Evolutionary conservation across 2,797 vertebrate genomes (phyloP), one percentile per base, ranked within the genome.

Genomic region (Rhincodon typus): DNA sequence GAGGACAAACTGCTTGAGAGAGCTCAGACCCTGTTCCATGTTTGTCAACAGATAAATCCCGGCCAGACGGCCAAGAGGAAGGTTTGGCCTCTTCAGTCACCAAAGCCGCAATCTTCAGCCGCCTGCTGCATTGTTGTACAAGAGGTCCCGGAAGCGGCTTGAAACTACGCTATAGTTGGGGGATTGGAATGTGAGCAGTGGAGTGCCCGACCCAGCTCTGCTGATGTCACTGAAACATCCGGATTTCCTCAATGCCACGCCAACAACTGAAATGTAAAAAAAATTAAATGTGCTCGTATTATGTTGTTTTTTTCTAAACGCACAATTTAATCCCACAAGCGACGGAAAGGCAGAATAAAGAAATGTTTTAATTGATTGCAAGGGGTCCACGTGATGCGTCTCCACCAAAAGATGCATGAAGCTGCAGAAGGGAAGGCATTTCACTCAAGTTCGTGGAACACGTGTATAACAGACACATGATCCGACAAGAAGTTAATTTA

Each of bases 21-120:
- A 95, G 69, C 94, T 50, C 42, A 95, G 69, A 95, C 98, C 98
- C 23, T 97, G 97, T 87, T 99, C 99, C 99, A 99, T 99, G 30
- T 67, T 46, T 96, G 8, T 34, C 4, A 10, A 66, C 27, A 88
- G 19, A 72, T 72, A 53, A 53, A 95, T 34, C 67, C 66, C 50
- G 8, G 27, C 38, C 2, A 94, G 38, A 2, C 7, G 3, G n/a
- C 91, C 19, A 23, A 42, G 19, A 42, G 67, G 38, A 57, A 38
- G 4, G 13, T 10, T 62, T 67, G 50, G 30, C 86, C 62, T 93
- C 62, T 12, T 93, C 21, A 67, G 62, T 67, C 90, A 25, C 62
- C 90, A n/a, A 93, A 25, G n/a, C 7, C 38, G n/a, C 62, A 42
- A 4, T 38, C 66, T n/a, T 93, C 90, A 93, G 6, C 62, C 66